Base-by-base conservation (phyloP, 2,113 vertebrate genomes). In the Damaliscus lunatus region DNA sequence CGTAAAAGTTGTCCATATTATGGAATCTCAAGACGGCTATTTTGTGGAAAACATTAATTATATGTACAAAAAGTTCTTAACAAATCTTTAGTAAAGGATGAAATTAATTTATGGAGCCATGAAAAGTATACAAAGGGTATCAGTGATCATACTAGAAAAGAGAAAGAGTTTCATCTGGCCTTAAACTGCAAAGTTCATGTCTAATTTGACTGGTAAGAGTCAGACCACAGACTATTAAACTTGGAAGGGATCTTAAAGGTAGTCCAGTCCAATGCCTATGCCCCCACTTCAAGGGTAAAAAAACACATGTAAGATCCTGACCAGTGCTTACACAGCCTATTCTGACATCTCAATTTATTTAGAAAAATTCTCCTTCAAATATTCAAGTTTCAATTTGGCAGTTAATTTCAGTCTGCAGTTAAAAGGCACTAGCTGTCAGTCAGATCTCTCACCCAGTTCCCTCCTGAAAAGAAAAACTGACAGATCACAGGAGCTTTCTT, bases 401-500 rank as follows among this genome's bases (percentile, higher is more conserved):
- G 98, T 98, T 98, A 98, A 99, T 99, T 99, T 98, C 98, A 98
- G 97, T 97, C 98, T 98, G 98, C 98, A 98, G 99, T 99, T 99
- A 99, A 99, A 99, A 98, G 99, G 99, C 98, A 99, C 98, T 99
- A 98, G 99, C 99, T 99, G 99, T 99, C 99, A 99, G 99, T 99
- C 99, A 99, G 98, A 99, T 98, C 99, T 99, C 99, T 99, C 99
- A 98, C 99, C 98, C 96, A 98, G 98, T 98, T 99, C 98, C 98
- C 98, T 98, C 98, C 91, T 98, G 98, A 99, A 99, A 99, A 99
- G 99, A 99, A 99, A 99, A 99, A 99, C 99, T 99, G 99, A 99
- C 99, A 99, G 99, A 99, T 99, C 99, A 99, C 99, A 99, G 99
- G 99, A 99, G 99, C 99, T 99, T 99, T 99, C 99, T 99, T 99